Evolutionary conservation across 2,113 vertebrate species (phyloP).

Genomic region (Rhegmatorhina hoffmannsi): DNA sequence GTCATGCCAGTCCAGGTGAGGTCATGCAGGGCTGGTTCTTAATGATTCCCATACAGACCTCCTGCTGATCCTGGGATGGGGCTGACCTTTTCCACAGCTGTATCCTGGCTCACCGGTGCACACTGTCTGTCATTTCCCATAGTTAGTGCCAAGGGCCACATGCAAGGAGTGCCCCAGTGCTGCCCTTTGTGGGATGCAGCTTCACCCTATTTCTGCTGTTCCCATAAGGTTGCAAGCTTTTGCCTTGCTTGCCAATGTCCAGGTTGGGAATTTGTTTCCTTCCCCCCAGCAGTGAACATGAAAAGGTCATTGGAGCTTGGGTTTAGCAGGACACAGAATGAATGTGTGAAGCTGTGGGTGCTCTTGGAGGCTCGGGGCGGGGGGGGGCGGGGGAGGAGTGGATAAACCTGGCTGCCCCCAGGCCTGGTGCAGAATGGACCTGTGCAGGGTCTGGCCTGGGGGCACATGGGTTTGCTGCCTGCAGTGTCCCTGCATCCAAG

Average conservation of each 20-base stretch:
- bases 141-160: not conserved
- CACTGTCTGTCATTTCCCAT: not conserved
- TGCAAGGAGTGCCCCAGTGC: not conserved
- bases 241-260: not conserved
- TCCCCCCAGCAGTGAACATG: not conserved
- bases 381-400: accelerated
- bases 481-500: not conserved
- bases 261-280: not conserved
- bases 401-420: not conserved
- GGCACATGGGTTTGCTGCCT: not conserved
- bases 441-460: not conserved
- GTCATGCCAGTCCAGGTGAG: not conserved
- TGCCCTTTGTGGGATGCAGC: not conserved
- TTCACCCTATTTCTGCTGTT: not conserved
- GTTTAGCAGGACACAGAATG: not conserved
- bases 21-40: not conserved
- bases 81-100: not conserved
- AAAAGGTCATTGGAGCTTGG: not conserved
- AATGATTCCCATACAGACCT: accelerated
- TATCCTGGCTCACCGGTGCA: not conserved
- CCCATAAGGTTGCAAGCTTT: not conserved
- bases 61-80: not conserved
- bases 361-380: not conserved
- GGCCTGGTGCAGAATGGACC: not conserved
- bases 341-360: not conserved